Base-by-base conservation (phyloP, 2,113 vertebrate genomes). In the Epinephelus moara region DNA sequence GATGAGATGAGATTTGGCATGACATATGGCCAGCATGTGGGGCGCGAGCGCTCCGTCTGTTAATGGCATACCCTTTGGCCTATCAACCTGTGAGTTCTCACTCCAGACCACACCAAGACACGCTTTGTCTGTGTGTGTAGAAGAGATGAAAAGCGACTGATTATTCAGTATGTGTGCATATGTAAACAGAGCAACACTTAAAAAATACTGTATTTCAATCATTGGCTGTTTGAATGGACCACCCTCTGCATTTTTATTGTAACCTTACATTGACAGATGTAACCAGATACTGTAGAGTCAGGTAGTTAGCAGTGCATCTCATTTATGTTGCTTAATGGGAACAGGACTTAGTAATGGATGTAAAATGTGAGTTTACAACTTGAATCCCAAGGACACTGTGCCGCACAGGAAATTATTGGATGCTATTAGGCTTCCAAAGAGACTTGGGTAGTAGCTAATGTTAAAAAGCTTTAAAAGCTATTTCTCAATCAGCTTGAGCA, bases 21-120 rank as follows among this genome's bases (percentile, higher is more conserved):
- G 90, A 89, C 92, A 92, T 91, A 92, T 92, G 92, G 88, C 33
- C 76, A 72, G 63, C 78, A 68, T 88, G 83, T 60, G 42, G 85
- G 69, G 81, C 45, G 40, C 50, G 18, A 80, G 82, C 21, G 3
- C 45, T 82, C 91, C 85, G 52, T 85, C 89, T 93, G 91, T 68
- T 90, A 75, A 89, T 89, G 91, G 84, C 88, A 70, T 62, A 55
- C 73, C 87, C 89, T 84, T 88, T 91, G 89, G 73, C 81, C 85
- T 63, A 1, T 71, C 17, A 56, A 82, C 82, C 90, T 88, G 85
- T 68, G 55, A 50, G 62, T 30, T 30, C 68, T 85, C 60, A 37
- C 70, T 80, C 10, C 56, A 66, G 57, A 69, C 57, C 72, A 68
- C 73, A 55, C 25, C 17, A 37, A 83, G 60, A 73, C 62, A 64